Conservation (phyloP, 2,888 invertebrate genomes). For the Seladonia tumulorum region DNA sequence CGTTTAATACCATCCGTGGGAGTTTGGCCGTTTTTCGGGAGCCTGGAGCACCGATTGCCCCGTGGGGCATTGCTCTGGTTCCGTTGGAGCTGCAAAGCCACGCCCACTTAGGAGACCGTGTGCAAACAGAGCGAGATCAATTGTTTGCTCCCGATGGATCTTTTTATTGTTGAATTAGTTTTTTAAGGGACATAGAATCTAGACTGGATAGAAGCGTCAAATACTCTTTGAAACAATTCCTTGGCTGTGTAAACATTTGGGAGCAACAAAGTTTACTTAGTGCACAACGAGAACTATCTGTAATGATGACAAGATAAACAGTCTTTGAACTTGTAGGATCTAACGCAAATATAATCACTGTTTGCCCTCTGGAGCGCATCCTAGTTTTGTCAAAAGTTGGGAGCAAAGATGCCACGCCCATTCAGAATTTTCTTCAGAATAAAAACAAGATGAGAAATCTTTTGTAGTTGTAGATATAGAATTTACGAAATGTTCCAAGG, state of each 20-base stretch:
- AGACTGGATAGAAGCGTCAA: too few species aligned
- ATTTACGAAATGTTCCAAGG: not conserved
- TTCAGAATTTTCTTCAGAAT: not conserved
- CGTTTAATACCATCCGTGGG: not conserved
- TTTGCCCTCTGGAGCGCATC: too few species aligned
- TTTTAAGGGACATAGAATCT: too few species aligned
- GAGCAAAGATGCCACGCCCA: not conserved
- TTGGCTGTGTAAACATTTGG: too few species aligned
- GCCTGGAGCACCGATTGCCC: not conserved
- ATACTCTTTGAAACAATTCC: too few species aligned
- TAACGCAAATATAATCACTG: too few species aligned
- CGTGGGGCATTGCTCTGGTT: not conserved
- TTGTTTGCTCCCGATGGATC: not conserved
- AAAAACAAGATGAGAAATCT: not conserved
- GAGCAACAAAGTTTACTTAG: too few species aligned
- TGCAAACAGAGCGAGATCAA: not conserved
- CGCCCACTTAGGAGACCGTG: not conserved
- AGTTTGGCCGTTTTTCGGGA: conserved; percentile 16
- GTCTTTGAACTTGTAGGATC: too few species aligned
- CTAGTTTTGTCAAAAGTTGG: too few species aligned
- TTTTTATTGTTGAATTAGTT: not conserved
- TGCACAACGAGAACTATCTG: too few species aligned
- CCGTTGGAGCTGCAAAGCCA: not conserved
- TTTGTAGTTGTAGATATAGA: not conserved
- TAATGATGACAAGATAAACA: too few species aligned